Conservation (phyloP, 2,888 invertebrate genomes). For the Cyrtodaria siliqua region DNA sequence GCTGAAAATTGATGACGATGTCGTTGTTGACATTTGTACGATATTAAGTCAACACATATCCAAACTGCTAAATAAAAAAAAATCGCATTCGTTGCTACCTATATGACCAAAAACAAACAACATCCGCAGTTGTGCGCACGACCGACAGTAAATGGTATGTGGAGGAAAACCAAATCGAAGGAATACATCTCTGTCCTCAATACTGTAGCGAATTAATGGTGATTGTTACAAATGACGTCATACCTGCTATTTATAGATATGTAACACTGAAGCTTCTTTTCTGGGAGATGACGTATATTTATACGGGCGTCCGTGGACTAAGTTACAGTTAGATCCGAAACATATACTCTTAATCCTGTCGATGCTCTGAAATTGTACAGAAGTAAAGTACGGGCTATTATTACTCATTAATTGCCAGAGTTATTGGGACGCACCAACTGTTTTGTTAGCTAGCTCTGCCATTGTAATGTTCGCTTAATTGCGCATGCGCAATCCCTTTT, state of each 20-base stretch:
- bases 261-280: slow-evolving; percentile 14
- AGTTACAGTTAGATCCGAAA: slow-evolving; percentile 2
- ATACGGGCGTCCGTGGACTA: slow-evolving; percentile 19
- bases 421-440: too few relatives aligned
- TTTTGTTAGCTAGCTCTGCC: too few relatives aligned
- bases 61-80: too few relatives aligned
- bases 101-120: neutral
- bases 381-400: too few relatives aligned
- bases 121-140: slow-evolving; percentile 5
- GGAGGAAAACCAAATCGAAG: slow-evolving; percentile 8
- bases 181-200: slow-evolving; percentile 6
- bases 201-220: slow-evolving; percentile 23
- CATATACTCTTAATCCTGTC: too few relatives aligned
- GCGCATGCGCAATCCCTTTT: too few relatives aligned
- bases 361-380: too few relatives aligned
- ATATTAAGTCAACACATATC: too few relatives aligned
- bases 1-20: slow-evolving; percentile 18
- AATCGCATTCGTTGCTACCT: too few relatives aligned
- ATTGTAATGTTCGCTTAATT: too few relatives aligned
- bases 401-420: too few relatives aligned
- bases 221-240: slow-evolving; percentile 34
- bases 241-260: slow-evolving; percentile 19
- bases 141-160: slow-evolving; percentile 30
- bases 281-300: slow-evolving; percentile 36
- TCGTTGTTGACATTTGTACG: too few relatives aligned